Evolutionary conservation across 2,888 invertebrate genomes (phyloP).

Genomic region (Onchidella celtica): DNA sequence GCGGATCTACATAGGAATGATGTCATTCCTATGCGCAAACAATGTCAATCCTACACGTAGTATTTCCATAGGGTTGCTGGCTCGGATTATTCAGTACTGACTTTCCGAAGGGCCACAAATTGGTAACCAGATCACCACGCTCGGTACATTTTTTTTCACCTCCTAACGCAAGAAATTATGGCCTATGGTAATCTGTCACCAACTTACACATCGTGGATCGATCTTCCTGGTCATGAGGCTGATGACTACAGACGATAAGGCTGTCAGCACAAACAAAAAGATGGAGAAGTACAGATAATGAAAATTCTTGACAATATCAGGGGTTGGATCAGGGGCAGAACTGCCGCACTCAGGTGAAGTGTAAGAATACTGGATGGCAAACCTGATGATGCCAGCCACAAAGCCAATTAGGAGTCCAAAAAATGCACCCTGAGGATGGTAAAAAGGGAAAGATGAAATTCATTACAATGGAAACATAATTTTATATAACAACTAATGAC

Average conservation of each 20-base stretch:
- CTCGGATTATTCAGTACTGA: too few species aligned
- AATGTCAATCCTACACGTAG: too few species aligned
- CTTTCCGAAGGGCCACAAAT: too few species aligned
- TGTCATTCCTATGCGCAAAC: too few species aligned
- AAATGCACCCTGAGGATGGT: slow-evolving; percentile 82
- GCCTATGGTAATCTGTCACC: background rate
- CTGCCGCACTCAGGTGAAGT: slow-evolving; percentile 80
- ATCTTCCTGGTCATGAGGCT: slow-evolving; percentile 81
- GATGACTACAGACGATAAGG: slow-evolving; percentile 77
- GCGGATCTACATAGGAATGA: too few species aligned
- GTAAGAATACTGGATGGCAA: slow-evolving; percentile 81
- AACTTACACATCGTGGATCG: slow-evolving; percentile 78
- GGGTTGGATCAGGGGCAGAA: slow-evolving; percentile 61
- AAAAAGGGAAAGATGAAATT: too few species aligned
- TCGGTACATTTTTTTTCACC: too few species aligned
- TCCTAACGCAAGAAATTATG: too few species aligned
- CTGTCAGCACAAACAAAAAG: slow-evolving; percentile 80
- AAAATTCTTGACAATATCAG: slow-evolving; percentile 71
- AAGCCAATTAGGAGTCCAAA: slow-evolving; percentile 82
- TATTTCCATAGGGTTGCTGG: too few species aligned
- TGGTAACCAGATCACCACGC: too few species aligned
- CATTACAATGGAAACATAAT: too few species aligned
- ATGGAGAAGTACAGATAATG: slow-evolving; percentile 82
- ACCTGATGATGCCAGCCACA: slow-evolving; percentile 80
- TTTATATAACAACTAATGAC: too few species aligned